Evolutionary conservation across 2,797 vertebrate species (phyloP).

Genomic region (Acropternis orthonyx): DNA sequence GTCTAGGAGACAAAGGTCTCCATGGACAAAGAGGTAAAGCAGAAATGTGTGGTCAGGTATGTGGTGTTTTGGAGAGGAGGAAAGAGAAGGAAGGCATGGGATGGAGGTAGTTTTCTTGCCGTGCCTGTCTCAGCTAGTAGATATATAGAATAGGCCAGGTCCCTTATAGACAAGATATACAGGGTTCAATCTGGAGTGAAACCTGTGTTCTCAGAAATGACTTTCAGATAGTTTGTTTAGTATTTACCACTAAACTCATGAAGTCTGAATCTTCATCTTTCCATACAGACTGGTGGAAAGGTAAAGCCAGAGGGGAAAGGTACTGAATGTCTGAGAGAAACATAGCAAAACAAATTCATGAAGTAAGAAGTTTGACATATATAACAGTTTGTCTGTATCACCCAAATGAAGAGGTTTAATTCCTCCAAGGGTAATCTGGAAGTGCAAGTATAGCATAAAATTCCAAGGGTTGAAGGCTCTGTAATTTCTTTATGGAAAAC

Average conservation of each 20-base stretch:
- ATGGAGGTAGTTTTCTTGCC: background rate
- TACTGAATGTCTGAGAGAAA: background rate
- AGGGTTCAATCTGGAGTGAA: background rate
- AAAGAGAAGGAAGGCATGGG: background rate
- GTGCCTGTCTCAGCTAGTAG: background rate
- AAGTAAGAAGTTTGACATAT: background rate
- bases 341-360: background rate
- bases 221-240: background rate
- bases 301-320: background rate
- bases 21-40: background rate
- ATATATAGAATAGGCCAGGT: fast-evolving
- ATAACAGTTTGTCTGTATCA: background rate
- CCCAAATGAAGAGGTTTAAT: background rate
- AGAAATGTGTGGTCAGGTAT: background rate
- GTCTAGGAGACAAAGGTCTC: background rate
- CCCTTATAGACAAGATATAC: background rate
- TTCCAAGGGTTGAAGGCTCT: background rate
- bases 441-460: background rate
- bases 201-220: background rate
- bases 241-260: background rate
- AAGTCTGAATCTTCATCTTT: background rate
- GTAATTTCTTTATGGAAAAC: background rate
- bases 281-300: background rate
- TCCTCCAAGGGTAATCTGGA: background rate
- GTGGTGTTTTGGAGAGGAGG: background rate